Conservation (phyloP, 1,140 invertebrate species). For the Andrena cerasifolii region DNA sequence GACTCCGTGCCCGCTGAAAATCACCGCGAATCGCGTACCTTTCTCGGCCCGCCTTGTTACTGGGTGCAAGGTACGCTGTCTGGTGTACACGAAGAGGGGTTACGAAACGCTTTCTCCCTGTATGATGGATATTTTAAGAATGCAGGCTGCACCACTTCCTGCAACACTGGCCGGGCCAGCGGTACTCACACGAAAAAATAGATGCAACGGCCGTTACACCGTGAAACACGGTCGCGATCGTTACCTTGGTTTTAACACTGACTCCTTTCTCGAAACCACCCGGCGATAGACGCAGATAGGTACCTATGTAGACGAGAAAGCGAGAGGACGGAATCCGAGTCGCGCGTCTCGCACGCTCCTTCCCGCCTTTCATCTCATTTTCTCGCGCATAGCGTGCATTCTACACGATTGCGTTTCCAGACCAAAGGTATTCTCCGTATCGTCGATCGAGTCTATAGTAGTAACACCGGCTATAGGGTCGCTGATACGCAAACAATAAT, state of each 20-base stretch:
- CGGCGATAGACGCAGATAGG: too few relatives aligned
- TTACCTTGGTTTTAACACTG: constrained; percentile 68
- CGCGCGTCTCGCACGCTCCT: too few relatives aligned
- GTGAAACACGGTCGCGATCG: constrained; percentile 30
- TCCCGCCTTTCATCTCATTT: too few relatives aligned
- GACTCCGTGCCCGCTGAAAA: not conserved
- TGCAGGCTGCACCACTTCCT: constrained; percentile 64
- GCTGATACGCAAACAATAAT: not conserved
- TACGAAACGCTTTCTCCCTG: constrained; percentile 77
- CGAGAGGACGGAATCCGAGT: not conserved
- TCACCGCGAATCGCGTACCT: not conserved
- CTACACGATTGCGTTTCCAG: not conserved
- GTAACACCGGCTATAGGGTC: not conserved
- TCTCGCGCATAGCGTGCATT: not conserved
- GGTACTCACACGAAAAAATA: constrained; percentile 13
- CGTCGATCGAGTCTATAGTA: too few relatives aligned
- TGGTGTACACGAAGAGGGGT: constrained; percentile 39
- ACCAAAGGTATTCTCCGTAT: not conserved
- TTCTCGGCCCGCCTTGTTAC: not conserved
- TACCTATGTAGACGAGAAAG: not conserved
- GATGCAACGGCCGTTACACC: constrained; percentile 22
- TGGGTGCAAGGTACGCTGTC: constrained; percentile 7
- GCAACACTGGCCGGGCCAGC: constrained; percentile 36
- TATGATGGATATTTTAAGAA: constrained; percentile 73
- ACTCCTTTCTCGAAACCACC: constrained; percentile 20